phyloP scores from a whole-genome alignment of 2,888 invertebrate genomes.

The Capitulum mitella region DNA sequence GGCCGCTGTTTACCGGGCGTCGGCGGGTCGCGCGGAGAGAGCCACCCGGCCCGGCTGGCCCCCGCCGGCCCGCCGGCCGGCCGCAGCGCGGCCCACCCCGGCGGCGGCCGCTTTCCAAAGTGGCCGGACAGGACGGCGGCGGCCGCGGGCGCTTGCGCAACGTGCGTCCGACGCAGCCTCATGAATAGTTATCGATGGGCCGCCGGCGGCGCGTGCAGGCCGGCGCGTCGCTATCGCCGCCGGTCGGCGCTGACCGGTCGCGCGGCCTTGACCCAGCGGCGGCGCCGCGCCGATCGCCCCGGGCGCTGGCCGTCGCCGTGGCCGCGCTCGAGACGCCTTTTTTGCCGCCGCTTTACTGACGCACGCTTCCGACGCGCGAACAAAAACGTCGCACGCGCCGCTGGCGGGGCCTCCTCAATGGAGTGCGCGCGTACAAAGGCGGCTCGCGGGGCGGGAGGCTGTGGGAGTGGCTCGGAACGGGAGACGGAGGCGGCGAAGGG shows the following conservation, averaged over 20 bases:
- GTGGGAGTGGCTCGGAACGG: too few species aligned
- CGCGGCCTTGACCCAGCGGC: background rate
- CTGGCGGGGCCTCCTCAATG: too few species aligned
- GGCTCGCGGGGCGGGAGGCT: background rate
- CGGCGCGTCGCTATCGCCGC: background rate
- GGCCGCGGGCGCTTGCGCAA: background rate
- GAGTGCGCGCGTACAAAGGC: background rate
- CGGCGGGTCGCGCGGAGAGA: background rate
- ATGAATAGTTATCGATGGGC: background rate
- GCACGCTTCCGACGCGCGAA: background rate
- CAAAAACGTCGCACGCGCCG: background rate
- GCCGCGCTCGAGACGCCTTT: background rate
- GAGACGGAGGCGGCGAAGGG: too few species aligned
- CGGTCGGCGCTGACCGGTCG: background rate
- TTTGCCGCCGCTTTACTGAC: background rate
- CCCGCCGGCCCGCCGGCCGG: too few species aligned
- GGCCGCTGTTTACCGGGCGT: background rate
- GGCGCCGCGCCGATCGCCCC: too few species aligned
- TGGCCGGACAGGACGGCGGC: background rate
- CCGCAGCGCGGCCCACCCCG: background rate
- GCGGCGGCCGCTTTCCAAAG: conserved; percentile 2
- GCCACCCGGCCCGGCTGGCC: background rate
- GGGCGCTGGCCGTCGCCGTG: background rate
- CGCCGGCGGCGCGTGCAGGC: background rate
- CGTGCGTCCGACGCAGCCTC: background rate